Evolutionary conservation across 2,888 invertebrate genomes (phyloP).

Genomic region (Drosophila longiperda): DNA sequence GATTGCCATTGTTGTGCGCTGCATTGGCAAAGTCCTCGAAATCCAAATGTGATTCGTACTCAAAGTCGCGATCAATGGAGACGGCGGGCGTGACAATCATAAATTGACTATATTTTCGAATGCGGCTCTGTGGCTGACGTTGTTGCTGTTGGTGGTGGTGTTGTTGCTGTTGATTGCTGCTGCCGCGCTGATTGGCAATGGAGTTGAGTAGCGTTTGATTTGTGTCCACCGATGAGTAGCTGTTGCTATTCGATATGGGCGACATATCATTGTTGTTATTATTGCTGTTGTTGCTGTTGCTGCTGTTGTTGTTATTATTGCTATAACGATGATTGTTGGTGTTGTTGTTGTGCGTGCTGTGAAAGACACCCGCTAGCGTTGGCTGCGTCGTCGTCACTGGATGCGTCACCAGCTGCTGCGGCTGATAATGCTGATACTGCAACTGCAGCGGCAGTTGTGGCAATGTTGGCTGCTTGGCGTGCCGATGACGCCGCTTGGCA

Average conservation of each 20-base stretch:
- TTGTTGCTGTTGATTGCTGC: slow-evolving; percentile 52
- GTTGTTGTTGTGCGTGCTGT: slow-evolving; percentile 66
- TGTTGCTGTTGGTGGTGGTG: slow-evolving; percentile 40
- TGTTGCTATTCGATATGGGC: slow-evolving; percentile 81
- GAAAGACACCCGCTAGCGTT: slow-evolving; percentile 77
- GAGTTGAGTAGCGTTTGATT: slow-evolving; percentile 83
- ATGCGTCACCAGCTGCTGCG: slow-evolving; percentile 42
- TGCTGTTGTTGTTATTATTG: slow-evolving; percentile 66
- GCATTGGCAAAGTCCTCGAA: slow-evolving; percentile 74
- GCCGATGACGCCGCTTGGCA: slow-evolving; percentile 68
- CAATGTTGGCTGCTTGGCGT: slow-evolving; percentile 55
- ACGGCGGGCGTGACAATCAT: slow-evolving; percentile 85
- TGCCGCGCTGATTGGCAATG: slow-evolving; percentile 67
- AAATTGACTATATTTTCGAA: slow-evolving; percentile 83
- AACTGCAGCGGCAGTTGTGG: slow-evolving; percentile 73
- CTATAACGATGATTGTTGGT: slow-evolving; percentile 49
- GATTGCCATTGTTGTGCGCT: slow-evolving; percentile 81
- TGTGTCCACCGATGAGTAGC: slow-evolving; percentile 83
- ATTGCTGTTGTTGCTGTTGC: slow-evolving; percentile 61
- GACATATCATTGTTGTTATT: slow-evolving; percentile 75
- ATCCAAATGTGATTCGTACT: slow-evolving; percentile 73
- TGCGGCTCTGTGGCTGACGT: slow-evolving; percentile 52
- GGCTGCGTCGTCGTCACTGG: slow-evolving; percentile 80
- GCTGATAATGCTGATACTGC: slow-evolving; percentile 67
- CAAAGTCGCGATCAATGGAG: slow-evolving; percentile 84